phyloP scores from a whole-genome alignment of 1,140 invertebrate genomes.

The Bombus cullumanus region DNA sequence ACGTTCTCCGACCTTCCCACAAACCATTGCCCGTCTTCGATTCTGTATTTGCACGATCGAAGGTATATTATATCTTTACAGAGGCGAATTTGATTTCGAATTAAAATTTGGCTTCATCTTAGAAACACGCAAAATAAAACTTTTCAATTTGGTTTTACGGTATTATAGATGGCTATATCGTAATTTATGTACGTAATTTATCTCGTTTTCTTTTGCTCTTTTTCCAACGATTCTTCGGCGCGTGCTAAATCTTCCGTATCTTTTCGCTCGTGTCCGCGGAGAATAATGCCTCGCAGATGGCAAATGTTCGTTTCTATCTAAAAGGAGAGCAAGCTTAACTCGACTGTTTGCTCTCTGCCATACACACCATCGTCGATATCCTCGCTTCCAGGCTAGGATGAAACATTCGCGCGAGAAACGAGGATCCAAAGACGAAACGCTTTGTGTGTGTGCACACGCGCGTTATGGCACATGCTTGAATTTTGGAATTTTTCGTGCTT shows the following conservation, averaged over 20 bases:
- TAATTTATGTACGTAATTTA: neutral
- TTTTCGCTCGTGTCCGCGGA: neutral
- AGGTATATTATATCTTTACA: no score
- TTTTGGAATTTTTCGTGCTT: slow-evolving; percentile 17
- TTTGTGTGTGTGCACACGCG: no score
- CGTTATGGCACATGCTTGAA: no score
- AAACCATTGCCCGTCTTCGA: neutral
- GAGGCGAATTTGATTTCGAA: neutral
- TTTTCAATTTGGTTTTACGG: neutral
- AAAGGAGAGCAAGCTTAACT: slow-evolving; percentile 8
- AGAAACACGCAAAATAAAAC: no score
- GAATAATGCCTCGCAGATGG: slow-evolving; percentile 17
- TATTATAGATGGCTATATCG: neutral
- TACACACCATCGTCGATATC: slow-evolving; percentile 1
- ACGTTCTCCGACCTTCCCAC: no score
- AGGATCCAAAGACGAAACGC: neutral
- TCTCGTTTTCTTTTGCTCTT: neutral
- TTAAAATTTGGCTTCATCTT: neutral
- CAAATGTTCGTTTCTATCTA: slow-evolving; percentile 16
- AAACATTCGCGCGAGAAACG: slow-evolving; percentile 23
- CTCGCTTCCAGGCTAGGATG: neutral
- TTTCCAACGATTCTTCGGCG: neutral
- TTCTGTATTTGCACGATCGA: neutral
- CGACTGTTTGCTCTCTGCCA: slow-evolving; percentile 27
- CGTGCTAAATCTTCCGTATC: slow-evolving; percentile 26